A percentile compares a stretch with the other conserved stretches of the same genome.
These are phyloP conservation scores for Cephalopachus bancanus DNA, from an alignment of 2,797 vertebrate species.

Conservation along the genomic window DNA sequence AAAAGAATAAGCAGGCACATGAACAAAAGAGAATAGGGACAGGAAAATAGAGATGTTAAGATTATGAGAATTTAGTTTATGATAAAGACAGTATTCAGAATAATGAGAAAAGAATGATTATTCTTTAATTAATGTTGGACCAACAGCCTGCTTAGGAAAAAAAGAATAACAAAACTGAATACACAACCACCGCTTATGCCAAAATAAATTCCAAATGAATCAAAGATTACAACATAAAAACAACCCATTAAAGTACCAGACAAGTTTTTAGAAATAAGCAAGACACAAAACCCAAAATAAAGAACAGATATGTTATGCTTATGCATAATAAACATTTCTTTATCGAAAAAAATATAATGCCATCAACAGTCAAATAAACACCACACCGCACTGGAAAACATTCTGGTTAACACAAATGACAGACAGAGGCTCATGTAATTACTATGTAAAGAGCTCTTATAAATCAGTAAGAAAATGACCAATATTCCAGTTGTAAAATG, in stretches of 20 bases:
- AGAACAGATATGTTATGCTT: neutral
- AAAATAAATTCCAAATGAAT: conserved; percentile 77
- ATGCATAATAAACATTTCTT: conserved; percentile 43
- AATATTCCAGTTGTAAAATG: neutral
- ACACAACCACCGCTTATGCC: conserved; percentile 38
- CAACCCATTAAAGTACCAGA: conserved; percentile 60
- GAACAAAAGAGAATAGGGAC: neutral
- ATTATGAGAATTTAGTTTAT: conserved; percentile 42
- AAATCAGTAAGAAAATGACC: neutral
- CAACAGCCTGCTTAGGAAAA: conserved; percentile 51
- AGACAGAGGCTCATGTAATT: neutral
- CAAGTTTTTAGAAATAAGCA: conserved; percentile 70
- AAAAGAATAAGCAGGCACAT: neutral
- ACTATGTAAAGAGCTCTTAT: neutral
- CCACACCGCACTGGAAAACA: neutral
- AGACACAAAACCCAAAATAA: conserved; percentile 24
- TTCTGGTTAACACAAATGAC: neutral
- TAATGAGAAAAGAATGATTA: conserved; percentile 59
- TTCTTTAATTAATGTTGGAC: conserved; percentile 58
- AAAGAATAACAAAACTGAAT: conserved; percentile 58
- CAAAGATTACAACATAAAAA: conserved; percentile 73
- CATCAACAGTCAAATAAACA: conserved; percentile 6
- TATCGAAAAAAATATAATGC: neutral
- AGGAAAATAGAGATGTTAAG: conserved; percentile 25
- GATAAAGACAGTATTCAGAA: conserved; percentile 54